Percentiles rank a stretch among this genome's conserved stretches.
Evolutionary conservation across 2,888 invertebrate genomes (phyloP).

Genomic region (Hymenopus coronatus): DNA sequence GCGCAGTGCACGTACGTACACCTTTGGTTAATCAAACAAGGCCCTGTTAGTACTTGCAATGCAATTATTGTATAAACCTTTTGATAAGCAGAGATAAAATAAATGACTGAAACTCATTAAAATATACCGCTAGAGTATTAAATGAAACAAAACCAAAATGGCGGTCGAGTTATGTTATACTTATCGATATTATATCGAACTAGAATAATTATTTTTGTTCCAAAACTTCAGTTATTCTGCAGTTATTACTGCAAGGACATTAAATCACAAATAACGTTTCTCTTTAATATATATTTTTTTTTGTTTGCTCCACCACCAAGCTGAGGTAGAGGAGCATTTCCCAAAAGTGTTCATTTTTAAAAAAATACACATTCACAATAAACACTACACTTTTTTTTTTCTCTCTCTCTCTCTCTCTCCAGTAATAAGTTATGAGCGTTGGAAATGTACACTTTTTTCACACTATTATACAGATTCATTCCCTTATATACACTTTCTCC

Average conservation of each 20-base stretch:
- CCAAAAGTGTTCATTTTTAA: not conserved
- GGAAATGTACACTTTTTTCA: not conserved
- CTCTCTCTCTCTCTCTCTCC: not conserved
- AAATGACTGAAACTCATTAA: not conserved
- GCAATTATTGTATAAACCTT: not conserved
- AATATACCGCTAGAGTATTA: too few relatives aligned
- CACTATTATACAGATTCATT: not conserved
- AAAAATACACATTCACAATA: conserved; percentile 11
- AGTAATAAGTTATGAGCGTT: not conserved
- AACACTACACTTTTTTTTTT: not conserved
- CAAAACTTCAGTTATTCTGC: not conserved
- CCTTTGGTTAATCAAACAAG: not conserved
- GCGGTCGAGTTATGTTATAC: not conserved
- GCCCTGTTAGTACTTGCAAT: not conserved
- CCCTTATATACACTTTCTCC: not conserved
- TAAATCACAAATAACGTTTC: not conserved
- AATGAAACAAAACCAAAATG: not conserved
- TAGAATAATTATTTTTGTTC: not conserved
- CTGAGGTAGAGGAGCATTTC: not conserved
- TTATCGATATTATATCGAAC: not conserved
- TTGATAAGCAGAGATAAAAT: not conserved
- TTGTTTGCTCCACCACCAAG: not conserved
- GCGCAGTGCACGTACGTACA: not conserved
- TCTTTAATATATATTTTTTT: too few relatives aligned
- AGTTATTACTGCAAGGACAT: not conserved